phyloP scores from a whole-genome alignment of 2,113 vertebrate species.

The Zosterops japonicus region DNA sequence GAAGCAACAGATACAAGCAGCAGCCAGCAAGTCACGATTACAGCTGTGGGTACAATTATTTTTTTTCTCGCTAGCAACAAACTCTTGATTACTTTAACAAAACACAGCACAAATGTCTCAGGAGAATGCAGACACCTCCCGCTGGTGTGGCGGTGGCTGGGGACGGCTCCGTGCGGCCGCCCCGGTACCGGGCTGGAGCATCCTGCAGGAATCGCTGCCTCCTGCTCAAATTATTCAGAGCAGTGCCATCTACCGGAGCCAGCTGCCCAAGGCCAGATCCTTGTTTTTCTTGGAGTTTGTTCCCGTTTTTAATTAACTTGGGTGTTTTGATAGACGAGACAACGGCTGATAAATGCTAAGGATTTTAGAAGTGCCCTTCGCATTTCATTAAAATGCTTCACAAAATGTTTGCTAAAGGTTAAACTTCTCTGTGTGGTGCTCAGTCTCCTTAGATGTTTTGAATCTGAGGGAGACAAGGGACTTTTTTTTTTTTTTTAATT shows the following conservation, averaged over 20 bases:
- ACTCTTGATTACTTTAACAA: background rate
- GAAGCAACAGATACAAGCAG: background rate
- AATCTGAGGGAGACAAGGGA: background rate
- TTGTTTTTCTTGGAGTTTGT: background rate
- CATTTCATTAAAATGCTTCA: background rate
- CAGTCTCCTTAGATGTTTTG: background rate
- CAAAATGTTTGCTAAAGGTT: background rate
- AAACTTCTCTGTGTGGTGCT: background rate
- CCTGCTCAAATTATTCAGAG: background rate
- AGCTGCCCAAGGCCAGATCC: accelerated
- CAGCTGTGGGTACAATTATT: background rate
- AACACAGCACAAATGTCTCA: accelerated
- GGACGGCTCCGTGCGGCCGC: accelerated
- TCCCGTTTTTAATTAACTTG: background rate
- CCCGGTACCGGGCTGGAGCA: background rate
- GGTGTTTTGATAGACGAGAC: background rate
- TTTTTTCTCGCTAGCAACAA: background rate
- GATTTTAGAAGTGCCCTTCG: background rate
- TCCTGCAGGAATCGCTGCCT: background rate
- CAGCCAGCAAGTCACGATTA: background rate
- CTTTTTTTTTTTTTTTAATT: background rate
- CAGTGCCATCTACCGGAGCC: slow-evolving; percentile 54
- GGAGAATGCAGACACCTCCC: accelerated
- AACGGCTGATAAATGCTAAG: background rate
- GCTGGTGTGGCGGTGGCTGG: accelerated